phyloP scores from a whole-genome alignment of 2,888 invertebrate species.

The Eupsilia transversa region DNA sequence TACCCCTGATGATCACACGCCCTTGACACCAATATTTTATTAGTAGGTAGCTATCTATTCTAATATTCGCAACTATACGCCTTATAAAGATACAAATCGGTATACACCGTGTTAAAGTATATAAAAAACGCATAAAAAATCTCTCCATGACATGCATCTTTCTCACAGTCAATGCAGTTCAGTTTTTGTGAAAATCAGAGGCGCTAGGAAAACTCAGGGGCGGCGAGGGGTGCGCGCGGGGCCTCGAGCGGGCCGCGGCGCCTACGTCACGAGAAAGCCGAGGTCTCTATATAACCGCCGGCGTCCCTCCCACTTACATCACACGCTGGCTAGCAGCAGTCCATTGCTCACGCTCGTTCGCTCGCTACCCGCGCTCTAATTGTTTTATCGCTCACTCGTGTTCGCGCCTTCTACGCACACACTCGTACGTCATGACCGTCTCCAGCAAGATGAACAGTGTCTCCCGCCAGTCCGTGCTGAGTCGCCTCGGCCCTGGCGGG shows the following conservation, averaged over 20 bases:
- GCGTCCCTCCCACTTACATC: slow-evolving; percentile 85
- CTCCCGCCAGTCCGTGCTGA: slow-evolving; percentile 87
- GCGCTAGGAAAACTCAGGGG: slow-evolving; percentile 81
- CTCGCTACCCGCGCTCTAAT: slow-evolving; percentile 78
- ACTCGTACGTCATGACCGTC: slow-evolving; percentile 87
- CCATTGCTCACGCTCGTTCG: slow-evolving; percentile 78
- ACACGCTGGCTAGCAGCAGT: slow-evolving; percentile 84
- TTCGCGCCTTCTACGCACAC: slow-evolving; percentile 77
- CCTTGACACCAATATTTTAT: slow-evolving; percentile 32
- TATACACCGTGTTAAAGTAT: neutral
- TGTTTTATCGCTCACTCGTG: slow-evolving; percentile 79
- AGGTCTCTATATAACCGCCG: slow-evolving; percentile 87
- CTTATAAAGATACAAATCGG: neutral
- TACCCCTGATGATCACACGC: slow-evolving; percentile 14
- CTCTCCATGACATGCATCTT: slow-evolving; percentile 61
- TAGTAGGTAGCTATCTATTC: neutral
- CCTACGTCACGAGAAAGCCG: slow-evolving; percentile 87
- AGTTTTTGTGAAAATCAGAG: slow-evolving; percentile 79
- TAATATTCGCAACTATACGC: slow-evolving; percentile 12
- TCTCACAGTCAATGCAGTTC: slow-evolving; percentile 74
- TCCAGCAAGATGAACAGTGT: slow-evolving; percentile 90
- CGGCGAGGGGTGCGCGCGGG: slow-evolving; percentile 67
- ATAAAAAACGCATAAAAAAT: slow-evolving; percentile 2
- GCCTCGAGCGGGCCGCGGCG: slow-evolving; percentile 74
- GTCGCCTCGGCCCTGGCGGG: slow-evolving; percentile 88